A percentile compares a stretch with the other conserved stretches of the same genome.
These are phyloP conservation scores for Lamellibrachia luymesi DNA, from an alignment of 1,140 invertebrate genomes.

Conservation along the genomic window DNA sequence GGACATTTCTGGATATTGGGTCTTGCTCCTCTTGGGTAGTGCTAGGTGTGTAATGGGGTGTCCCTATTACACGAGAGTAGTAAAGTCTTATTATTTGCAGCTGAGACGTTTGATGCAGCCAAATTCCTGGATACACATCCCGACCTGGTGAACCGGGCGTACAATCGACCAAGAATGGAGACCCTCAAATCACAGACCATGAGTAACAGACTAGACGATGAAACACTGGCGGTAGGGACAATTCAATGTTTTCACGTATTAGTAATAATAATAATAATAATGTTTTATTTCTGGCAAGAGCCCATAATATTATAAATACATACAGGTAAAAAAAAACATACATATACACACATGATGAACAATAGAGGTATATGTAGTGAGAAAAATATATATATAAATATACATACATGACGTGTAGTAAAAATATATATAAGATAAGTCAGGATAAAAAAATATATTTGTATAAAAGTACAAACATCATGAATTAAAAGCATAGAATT, in stretches of 20 bases:
- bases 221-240: constrained; percentile 33
- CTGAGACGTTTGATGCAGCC: constrained; percentile 69
- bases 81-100: constrained; percentile 27
- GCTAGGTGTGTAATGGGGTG: not conserved
- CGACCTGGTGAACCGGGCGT: constrained; percentile 66
- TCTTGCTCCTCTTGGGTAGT: not conserved
- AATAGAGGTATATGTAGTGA: too few species aligned
- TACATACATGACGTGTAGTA: too few species aligned
- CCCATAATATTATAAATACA: too few species aligned
- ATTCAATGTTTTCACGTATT: not conserved
- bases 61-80: not conserved
- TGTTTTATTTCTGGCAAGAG: too few species aligned
- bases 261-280: not conserved
- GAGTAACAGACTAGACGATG: constrained; percentile 15
- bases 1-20: constrained; percentile 10
- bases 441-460: too few species aligned
- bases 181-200: constrained; percentile 60
- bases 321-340: not conserved
- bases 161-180: constrained; percentile 68
- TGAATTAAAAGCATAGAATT: too few species aligned
- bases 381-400: too few species aligned
- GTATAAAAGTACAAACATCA: too few species aligned
- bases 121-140: constrained; percentile 76
- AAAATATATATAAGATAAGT: too few species aligned
- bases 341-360: too few species aligned